Evolutionary conservation across 2,797 vertebrate species (phyloP), one percentile per base, ranked within the genome.

Genomic region (Sardinella longiceps): DNA sequence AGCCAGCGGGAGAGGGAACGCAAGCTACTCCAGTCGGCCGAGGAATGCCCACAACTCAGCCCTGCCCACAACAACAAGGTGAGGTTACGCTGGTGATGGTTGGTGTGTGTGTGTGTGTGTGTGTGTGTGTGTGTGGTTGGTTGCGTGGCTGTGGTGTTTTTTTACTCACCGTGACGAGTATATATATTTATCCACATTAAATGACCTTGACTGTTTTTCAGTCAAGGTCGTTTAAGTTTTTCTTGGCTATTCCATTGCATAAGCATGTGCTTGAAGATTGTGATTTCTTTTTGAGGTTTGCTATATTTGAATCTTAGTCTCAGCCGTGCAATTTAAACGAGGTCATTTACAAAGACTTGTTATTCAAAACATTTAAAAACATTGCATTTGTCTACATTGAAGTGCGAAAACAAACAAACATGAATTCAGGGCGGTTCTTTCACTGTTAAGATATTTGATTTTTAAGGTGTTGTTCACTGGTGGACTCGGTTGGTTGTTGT

Each of bases 1-100:
- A 94, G 97, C 90, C 96, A 96, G 90, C 95, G 96, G 91, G 98
- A 98, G 91, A 95, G 96, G 91, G 98, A 98, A 91, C 91, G 91
- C 81, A 93, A 91, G 86, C 92, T 96, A 93, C 93, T 91, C 10
- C 90, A 95, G 90, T 88, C 91, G 11, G 92, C 93, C 30, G 94
- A 97, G 92, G 95, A 97, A 94, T 92, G 96, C 89, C 94, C 91
- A 80, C 96, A 97, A 88, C 94, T 95, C 85, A 97, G 94, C 92
- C 87, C 91, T 45, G 96, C 95, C 81, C 91, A 93, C 63, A 91
- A 90, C 89, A 96, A 91, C 96, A 95, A 96, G 96, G 96, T 97
- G 95, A 87, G 88, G 23, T 30, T 30, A 5, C 2, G 50, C 39
- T 20, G 5, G 5, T n/a, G 30, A n/a, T 18, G n/a, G 33, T 39